Conservation (phyloP, 64 coral and sea anemone species). For the Platygyra sinensis region DNA sequence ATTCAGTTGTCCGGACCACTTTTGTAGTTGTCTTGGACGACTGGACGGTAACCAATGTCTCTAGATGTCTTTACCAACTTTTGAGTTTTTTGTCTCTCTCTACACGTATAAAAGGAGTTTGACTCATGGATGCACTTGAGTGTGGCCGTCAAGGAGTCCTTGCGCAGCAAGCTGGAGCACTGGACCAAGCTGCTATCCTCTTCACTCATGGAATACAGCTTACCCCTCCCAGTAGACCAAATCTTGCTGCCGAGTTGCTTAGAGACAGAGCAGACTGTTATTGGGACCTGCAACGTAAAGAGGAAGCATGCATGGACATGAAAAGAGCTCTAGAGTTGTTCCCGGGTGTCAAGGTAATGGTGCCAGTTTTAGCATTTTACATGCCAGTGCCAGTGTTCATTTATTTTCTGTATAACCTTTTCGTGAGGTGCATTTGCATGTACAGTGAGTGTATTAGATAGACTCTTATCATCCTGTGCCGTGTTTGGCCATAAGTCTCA, state of each 20-base stretch:
- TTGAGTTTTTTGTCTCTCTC: not conserved
- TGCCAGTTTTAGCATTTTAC: too few relatives aligned
- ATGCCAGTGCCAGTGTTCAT: too few relatives aligned
- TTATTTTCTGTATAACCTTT: too few relatives aligned
- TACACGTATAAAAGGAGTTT: not conserved
- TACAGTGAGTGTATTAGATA: too few relatives aligned
- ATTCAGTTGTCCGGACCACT: too few relatives aligned
- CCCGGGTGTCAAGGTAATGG: not conserved
- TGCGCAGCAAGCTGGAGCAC: not conserved
- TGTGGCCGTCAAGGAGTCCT: not conserved
- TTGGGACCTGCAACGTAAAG: not conserved
- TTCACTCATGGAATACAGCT: conserved; percentile 26
- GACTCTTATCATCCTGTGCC: too few relatives aligned
- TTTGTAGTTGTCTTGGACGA: too few relatives aligned
- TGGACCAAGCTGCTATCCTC: not conserved
- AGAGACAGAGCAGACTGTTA: conserved; percentile 23
- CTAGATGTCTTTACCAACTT: too few relatives aligned
- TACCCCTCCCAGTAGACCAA: not conserved
- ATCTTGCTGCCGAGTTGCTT: conserved; percentile 18
- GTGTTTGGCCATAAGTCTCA: too few relatives aligned
- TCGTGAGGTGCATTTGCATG: too few relatives aligned
- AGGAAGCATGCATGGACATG: conserved; percentile 36
- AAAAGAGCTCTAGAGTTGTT: conserved; percentile 27
- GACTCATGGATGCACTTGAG: conserved; percentile 17
- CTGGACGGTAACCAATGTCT: not conserved